phyloP scores from a whole-genome alignment of 2,888 invertebrate species.

The Sinelater perroti region DNA sequence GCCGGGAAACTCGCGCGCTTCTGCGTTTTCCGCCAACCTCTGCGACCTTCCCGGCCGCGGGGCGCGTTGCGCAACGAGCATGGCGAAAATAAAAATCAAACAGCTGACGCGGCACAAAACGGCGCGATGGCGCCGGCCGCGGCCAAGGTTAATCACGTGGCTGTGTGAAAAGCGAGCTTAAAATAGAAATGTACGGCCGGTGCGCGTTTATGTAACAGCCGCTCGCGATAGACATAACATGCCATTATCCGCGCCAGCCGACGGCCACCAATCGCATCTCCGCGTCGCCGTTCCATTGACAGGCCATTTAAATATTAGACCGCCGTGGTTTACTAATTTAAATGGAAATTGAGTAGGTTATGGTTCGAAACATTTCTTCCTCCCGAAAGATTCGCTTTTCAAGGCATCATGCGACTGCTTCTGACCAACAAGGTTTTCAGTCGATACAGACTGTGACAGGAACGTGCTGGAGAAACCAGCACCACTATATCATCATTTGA shows the following conservation, averaged over 20 bases:
- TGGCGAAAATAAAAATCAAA: slow-evolving; percentile 24
- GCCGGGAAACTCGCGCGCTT: background rate
- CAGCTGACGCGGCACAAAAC: slow-evolving; percentile 30
- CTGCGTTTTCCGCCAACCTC: background rate
- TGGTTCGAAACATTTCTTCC: no score
- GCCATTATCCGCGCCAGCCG: slow-evolving; percentile 30
- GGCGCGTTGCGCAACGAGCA: slow-evolving; percentile 16
- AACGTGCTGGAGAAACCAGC: no score
- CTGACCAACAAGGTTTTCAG: no score
- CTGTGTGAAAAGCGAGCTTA: slow-evolving; percentile 48
- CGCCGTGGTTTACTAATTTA: no score
- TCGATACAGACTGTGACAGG: no score
- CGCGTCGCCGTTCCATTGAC: slow-evolving; percentile 21
- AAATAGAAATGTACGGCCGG: slow-evolving; percentile 48
- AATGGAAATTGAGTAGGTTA: no score
- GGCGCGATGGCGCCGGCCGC: slow-evolving; percentile 48
- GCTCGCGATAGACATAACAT: slow-evolving; percentile 29
- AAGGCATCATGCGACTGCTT: no score
- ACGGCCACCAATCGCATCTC: slow-evolving; percentile 23
- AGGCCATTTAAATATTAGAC: slow-evolving; percentile 4
- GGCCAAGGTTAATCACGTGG: slow-evolving; percentile 52
- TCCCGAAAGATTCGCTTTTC: no score
- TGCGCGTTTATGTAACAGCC: slow-evolving; percentile 39
- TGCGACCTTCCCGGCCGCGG: slow-evolving; percentile 6
- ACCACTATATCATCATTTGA: no score